Base-by-base conservation (phyloP, 2,797 vertebrate genomes). In the Menidia menidia region DNA sequence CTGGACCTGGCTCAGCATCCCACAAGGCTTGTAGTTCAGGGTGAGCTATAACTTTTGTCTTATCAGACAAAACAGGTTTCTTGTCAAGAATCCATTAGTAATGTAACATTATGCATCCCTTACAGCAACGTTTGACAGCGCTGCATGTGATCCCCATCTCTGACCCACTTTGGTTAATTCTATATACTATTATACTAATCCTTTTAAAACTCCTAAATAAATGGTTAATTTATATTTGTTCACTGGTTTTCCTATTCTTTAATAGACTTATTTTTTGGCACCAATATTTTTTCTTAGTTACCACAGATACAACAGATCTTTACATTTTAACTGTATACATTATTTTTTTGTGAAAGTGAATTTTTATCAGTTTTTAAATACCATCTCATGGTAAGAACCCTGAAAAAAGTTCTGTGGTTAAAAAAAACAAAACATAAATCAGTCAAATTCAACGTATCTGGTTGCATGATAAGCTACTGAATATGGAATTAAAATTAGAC, bases 1-100 rank as follows among this genome's bases (percentile, higher is more conserved):
- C 73, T 25, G 57, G 66, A 77, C 68, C 57, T 80, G 74, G 79
- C 76, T 68, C 72, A 61, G 62, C 77, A 74, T 41, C 74, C 66
- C 73, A 48, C 70, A 86, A 70, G 60, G 71, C 32, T 71, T 47
- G 55, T 53, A 69, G 53, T 74, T 60, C 16, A 1, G 15, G 55
- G 52, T 58, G 69, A 77, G 19, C 59, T 73, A 41, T 57, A 64
- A 72, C 59, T 75, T 68, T 53, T 43, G 25, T 6, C 71, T 54
- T 69, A 67, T 12, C 32, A 14, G 33, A 13, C 2, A 18, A 47
- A 61, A n/a, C 25, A 25, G 25, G 25, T 25, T 1, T 25, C 25
- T 25, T 25, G 25, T 25, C 25, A 25, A 25, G 1, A 25, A 25
- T 1, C 25, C 25, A 25, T 25, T 25, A 25, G 25, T 25, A 25